A percentile compares a stretch with the other conserved stretches of the same genome.
These are phyloP conservation scores for Microtus ochrogaster DNA, from an alignment of 2,113 vertebrate genomes.

Conservation along the genomic window DNA sequence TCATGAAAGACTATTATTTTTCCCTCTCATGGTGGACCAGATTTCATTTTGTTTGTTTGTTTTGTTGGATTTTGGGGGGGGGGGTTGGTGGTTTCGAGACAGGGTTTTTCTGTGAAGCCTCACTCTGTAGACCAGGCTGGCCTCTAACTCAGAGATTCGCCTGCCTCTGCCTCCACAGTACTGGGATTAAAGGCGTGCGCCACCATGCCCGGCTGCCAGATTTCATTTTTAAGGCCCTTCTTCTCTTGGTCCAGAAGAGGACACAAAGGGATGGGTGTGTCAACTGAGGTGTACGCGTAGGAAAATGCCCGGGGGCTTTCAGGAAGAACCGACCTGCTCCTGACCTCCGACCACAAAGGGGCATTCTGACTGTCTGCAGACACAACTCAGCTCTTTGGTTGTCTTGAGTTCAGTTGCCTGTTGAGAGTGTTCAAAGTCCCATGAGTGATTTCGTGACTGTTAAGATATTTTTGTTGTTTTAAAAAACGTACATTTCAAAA, in stretches of 20 bases:
- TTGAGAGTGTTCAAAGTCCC: neutral
- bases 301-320: neutral
- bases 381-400: neutral
- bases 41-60: neutral
- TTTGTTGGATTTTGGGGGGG: neutral
- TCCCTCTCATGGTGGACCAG: neutral
- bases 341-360: neutral
- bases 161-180: no score
- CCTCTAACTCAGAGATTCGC: neutral
- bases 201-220: neutral
- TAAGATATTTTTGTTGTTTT: neutral
- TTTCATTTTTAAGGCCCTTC: neutral
- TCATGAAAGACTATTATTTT: neutral
- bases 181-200: no score
- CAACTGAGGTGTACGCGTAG: neutral
- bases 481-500: neutral
- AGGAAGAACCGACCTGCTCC: no score
- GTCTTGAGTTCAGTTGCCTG: no score
- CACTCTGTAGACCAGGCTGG: no score
- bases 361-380: neutral
- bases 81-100: neutral
- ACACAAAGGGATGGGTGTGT: neutral
- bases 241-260: neutral
- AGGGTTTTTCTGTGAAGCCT: neutral
- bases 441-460: neutral